phyloP scores from a whole-genome alignment of 2,113 vertebrate species.

The Hippocampus guttulatus region DNA sequence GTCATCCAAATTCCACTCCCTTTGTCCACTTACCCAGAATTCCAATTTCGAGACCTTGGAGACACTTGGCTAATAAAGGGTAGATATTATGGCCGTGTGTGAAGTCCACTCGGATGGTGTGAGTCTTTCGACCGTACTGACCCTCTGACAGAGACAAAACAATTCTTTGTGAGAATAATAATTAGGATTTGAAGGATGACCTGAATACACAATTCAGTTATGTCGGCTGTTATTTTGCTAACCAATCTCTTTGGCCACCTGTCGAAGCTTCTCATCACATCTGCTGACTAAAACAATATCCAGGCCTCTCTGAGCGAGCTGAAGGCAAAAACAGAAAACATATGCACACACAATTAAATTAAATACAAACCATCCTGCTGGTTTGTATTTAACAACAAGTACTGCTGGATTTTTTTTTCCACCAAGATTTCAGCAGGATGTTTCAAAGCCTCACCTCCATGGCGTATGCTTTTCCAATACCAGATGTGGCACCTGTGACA shows the following conservation, averaged over 20 bases:
- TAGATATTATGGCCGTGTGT: slow-evolving; percentile 68
- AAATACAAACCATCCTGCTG: background rate
- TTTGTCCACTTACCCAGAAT: slow-evolving; percentile 69
- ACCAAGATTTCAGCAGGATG: background rate
- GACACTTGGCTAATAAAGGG: slow-evolving; percentile 46
- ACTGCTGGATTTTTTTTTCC: background rate
- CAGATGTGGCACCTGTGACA: slow-evolving; percentile 76
- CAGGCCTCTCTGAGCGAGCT: slow-evolving; percentile 79
- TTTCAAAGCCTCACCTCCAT: slow-evolving; percentile 68
- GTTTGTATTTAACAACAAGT: too few relatives aligned
- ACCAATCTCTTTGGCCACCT: slow-evolving; percentile 72
- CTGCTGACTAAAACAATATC: slow-evolving; percentile 73
- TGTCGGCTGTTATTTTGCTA: slow-evolving; percentile 20
- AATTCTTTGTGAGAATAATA: background rate
- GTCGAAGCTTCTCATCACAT: slow-evolving; percentile 60
- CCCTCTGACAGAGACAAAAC: slow-evolving; percentile 54
- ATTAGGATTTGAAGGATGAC: too few relatives aligned
- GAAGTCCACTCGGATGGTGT: slow-evolving; percentile 71
- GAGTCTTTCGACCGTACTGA: slow-evolving; percentile 56
- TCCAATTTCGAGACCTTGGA: slow-evolving; percentile 73
- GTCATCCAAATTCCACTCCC: too few relatives aligned
- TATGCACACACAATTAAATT: background rate
- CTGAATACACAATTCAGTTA: background rate
- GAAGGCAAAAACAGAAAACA: background rate
- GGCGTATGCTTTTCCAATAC: slow-evolving; percentile 78